Base-by-base conservation (phyloP, 2,113 vertebrate genomes). In the Serilophus lunatus region DNA sequence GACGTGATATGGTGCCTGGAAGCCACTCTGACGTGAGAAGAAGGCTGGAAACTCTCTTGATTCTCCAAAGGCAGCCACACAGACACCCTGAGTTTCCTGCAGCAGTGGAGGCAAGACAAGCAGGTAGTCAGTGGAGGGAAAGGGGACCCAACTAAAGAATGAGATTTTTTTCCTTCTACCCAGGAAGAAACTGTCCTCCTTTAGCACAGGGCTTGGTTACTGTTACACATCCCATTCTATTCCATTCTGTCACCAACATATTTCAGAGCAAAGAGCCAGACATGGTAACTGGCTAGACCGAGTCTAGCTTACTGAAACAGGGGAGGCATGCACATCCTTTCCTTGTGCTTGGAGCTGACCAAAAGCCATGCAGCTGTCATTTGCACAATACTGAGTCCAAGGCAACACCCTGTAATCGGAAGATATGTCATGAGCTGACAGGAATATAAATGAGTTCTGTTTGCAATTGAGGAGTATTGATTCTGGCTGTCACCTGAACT, bases 51-150 rank as follows among this genome's bases (percentile, higher is more conserved):
- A 99, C 56, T 97, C 97, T 84, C 94, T 98, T 31, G 98, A 98
- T 31, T 97, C 88, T 65, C 99, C 99, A 82, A 98, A 99, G 28
- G 98, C 98, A 88, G 98, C 98, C 50, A 99, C 99, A 1, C 98
- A 99, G 40, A 99, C 98, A 20, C 99, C 99, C 72, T 98, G 98
- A 5, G 99, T 99, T 94, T 99, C 99, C 99, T 99, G 74, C 42
- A 85, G 65, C 83, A 53, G 69, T 12, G 14, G 36, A 90, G n/a
- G 61, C 1, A 6, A 82, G 51, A 65, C 11, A 84, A 86, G 40
- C 26, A 78, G 76, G 65, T 75, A 29, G 80, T 53, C 28, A 56
- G 49, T 13, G 9, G 29, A 57, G 26, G 40, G 24, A 74, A 92
- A 75, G 24, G 25, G 35, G 10, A 72, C 13, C 12, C 47, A 75